Base-by-base conservation (phyloP, 2,888 invertebrate species). In the Antitype chi region DNA sequence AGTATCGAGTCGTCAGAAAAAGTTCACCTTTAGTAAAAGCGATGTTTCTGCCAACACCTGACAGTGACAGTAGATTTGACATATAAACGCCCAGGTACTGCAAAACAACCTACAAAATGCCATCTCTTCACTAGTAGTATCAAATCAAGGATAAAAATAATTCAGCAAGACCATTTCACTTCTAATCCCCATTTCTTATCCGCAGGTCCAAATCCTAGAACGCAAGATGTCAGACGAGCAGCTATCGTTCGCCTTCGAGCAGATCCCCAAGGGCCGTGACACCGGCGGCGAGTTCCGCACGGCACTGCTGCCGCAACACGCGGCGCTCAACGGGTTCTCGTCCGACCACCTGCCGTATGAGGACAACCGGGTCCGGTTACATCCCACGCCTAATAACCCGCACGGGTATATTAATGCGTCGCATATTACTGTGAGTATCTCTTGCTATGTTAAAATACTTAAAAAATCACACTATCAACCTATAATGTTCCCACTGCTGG, bases 341-440 rank as follows among this genome's bases (percentile, higher is more conserved):
- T 97, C 97, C 78, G 98, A 98, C 92, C 98, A 98, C 87, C 97
- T 99, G 84, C 99, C 99, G 0, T 99, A 99, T 92, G 99, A 99
- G 90, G 98, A 99, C 91, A 99, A 99, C 93, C 95, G 99, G 70
- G 98, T 99, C 55, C 97, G 98, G 80, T 95, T 99, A 38, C 98
- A 98, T n/a, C 98, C 99, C 11, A 97, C 98, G 17, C 98, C 98
- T 89, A 97, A 97, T 87, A 99, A 99, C 94, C 98, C 98, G 73
- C 97, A 97, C 90, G 99, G 99, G 23, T 99, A 99, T 90, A 98
- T 99, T 86, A 99, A 99, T 96, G 99, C 99, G 2, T 99, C 99
- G 5, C 98, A 99, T 91, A 97, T 99, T 81, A 98, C 98, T 89
- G 99, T 99, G 93, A 92, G 92, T 89, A 52, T 47, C 43, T 47